These are phyloP conservation scores for Erinaceus europaeus DNA, from an alignment of 2,113 vertebrate genomes.

Conservation along the genomic window DNA sequence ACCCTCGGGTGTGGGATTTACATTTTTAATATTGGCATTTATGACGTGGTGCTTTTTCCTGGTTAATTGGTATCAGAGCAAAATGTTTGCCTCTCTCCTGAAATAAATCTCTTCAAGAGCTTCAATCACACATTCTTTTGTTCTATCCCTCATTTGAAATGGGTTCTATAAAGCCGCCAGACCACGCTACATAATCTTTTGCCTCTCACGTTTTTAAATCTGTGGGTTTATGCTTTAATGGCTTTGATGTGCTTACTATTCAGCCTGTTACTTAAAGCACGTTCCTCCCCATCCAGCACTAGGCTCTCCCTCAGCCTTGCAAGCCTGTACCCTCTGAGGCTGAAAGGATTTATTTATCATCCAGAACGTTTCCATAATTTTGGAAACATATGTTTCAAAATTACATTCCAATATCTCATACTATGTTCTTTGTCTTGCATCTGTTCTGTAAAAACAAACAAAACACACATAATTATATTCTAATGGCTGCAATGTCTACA, in stretches of 20 bases:
- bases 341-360: slow-evolving; percentile 86
- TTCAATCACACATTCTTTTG: slow-evolving; percentile 84
- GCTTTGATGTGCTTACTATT: slow-evolving; percentile 85
- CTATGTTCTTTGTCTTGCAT: slow-evolving; percentile 80
- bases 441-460: slow-evolving; percentile 74
- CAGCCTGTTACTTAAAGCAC: slow-evolving; percentile 82
- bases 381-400: slow-evolving; percentile 82
- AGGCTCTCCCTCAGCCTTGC: slow-evolving; percentile 78
- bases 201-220: slow-evolving; percentile 86
- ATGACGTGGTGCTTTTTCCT: slow-evolving; percentile 81
- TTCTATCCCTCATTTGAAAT: slow-evolving; percentile 86
- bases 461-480: slow-evolving; percentile 74
- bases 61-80: slow-evolving; percentile 88
- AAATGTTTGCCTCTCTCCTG: slow-evolving; percentile 85
- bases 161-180: slow-evolving; percentile 83
- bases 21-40: slow-evolving; percentile 86
- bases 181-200: slow-evolving; percentile 85
- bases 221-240: slow-evolving; percentile 87
- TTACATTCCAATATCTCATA: slow-evolving; percentile 79
- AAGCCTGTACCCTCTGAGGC: slow-evolving; percentile 79
- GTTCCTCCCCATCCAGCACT: slow-evolving; percentile 79
- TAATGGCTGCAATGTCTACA: slow-evolving; percentile 68
- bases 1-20: slow-evolving; percentile 86
- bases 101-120: slow-evolving; percentile 88
- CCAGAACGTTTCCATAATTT: slow-evolving; percentile 82